Conservation (phyloP, 2,888 invertebrate species). For the Rhimphoctona megacephalus region DNA sequence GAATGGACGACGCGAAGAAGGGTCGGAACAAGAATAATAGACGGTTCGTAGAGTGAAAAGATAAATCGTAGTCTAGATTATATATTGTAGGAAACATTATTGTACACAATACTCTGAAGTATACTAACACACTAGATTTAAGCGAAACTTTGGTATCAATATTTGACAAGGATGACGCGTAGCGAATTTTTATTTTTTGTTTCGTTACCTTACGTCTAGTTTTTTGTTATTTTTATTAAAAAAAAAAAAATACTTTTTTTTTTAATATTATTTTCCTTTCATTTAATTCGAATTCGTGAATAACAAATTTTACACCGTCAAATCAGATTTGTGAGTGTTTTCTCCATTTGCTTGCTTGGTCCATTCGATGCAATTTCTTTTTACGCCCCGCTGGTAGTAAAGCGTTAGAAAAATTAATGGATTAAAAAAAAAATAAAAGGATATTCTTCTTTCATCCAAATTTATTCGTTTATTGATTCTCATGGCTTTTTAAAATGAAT, state of each 20-base stretch:
- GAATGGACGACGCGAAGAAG: slow-evolving; percentile 12
- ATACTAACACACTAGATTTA: slow-evolving; percentile 81
- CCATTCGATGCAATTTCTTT: background rate
- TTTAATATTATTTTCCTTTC: background rate
- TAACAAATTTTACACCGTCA: background rate
- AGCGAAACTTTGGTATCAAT: slow-evolving; percentile 70
- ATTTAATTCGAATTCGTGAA: background rate
- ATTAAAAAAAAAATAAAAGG: background rate
- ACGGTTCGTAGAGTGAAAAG: slow-evolving; percentile 48
- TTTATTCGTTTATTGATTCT: no score
- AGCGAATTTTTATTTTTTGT: slow-evolving; percentile 62
- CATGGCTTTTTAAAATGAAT: no score
- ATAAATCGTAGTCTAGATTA: slow-evolving; percentile 65
- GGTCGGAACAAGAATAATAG: slow-evolving; percentile 52
- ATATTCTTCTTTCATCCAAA: no score
- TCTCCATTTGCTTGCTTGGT: background rate
- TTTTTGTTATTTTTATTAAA: slow-evolving; percentile 5
- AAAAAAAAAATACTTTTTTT: no score
- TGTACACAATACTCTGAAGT: slow-evolving; percentile 83
- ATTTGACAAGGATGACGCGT: slow-evolving; percentile 61
- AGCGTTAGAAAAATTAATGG: background rate
- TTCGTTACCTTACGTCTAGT: slow-evolving; percentile 23
- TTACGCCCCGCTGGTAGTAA: no score
- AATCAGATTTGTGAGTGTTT: background rate
- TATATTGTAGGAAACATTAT: slow-evolving; percentile 70